phyloP scores from a whole-genome alignment of 2,888 invertebrate genomes.

The Archips crataeganus region DNA sequence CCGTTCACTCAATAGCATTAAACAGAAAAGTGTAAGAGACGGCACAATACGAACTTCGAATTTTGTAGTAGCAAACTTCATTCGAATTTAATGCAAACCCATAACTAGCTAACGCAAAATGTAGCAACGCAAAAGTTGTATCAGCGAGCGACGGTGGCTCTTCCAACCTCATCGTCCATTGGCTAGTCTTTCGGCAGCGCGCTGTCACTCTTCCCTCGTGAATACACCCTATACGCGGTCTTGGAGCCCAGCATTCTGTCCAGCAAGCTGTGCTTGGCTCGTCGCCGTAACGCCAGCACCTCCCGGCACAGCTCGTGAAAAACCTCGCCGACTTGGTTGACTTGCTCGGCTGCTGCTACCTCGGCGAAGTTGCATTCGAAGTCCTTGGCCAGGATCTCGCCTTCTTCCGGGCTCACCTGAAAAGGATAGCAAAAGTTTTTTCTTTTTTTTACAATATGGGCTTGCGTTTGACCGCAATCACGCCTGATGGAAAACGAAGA shows the following conservation, averaged over 20 bases:
- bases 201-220: slow-evolving; percentile 95
- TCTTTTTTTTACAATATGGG: no score
- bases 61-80: no score
- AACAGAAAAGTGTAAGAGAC: no score
- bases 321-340: slow-evolving; percentile 92
- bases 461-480: no score
- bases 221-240: slow-evolving; percentile 90
- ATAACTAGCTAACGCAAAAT: no score
- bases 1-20: no score
- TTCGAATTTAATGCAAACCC: no score
- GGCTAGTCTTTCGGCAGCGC: slow-evolving; percentile 92
- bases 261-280: slow-evolving; percentile 93
- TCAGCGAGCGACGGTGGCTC: no score
- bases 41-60: no score
- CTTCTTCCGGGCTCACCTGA: slow-evolving; percentile 93
- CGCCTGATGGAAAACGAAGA: no score
- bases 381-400: slow-evolving; percentile 94
- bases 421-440: not conserved
- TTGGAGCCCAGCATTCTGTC: slow-evolving; percentile 94
- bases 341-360: slow-evolving; percentile 95
- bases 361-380: slow-evolving; percentile 95
- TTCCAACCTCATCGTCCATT: not conserved
- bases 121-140: no score
- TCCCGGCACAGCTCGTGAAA: slow-evolving; percentile 94
- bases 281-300: slow-evolving; percentile 91